Conservation (phyloP, 2,113 vertebrate genomes). For the Sebastes schlegelii region DNA sequence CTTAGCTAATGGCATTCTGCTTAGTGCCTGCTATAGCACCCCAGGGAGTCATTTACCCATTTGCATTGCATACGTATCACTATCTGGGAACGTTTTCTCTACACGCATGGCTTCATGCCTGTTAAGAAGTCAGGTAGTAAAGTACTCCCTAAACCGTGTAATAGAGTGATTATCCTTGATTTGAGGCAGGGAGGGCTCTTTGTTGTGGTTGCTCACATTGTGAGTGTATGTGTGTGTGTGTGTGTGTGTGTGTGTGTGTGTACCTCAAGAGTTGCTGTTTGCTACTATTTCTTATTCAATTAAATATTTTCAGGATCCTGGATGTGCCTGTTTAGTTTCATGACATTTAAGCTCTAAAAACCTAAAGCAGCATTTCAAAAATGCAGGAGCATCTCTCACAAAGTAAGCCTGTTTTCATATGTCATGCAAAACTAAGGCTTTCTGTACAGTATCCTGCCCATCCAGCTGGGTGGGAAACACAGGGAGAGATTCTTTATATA, state of each 20-base stretch:
- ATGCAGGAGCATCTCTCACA: background rate
- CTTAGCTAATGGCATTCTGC: constrained; percentile 55
- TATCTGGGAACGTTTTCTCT: background rate
- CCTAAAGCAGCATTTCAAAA: background rate
- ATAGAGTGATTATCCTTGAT: constrained; percentile 11
- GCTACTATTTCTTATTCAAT: constrained; percentile 5
- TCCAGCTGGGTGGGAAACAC: no score
- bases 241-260: background rate
- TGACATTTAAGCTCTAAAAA: background rate
- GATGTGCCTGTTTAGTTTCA: background rate
- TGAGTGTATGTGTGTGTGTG: background rate
- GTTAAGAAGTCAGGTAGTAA: constrained; percentile 10
- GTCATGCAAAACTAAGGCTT: background rate
- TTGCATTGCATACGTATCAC: constrained; percentile 29
- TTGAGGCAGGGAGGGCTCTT: background rate
- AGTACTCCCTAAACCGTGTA: background rate
- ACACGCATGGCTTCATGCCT: constrained; percentile 1
- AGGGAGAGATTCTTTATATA: background rate
- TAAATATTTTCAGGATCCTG: constrained; percentile 9
- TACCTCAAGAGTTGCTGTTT: background rate
- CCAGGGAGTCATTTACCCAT: constrained; percentile 19
- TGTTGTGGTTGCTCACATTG: background rate
- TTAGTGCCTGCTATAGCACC: constrained; percentile 16
- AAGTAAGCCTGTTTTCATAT: constrained; percentile 12
- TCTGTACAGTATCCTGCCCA: background rate